These are phyloP conservation scores for Pagetopsis macropterus DNA, from an alignment of 2,797 vertebrate species.

Conservation along the genomic window DNA sequence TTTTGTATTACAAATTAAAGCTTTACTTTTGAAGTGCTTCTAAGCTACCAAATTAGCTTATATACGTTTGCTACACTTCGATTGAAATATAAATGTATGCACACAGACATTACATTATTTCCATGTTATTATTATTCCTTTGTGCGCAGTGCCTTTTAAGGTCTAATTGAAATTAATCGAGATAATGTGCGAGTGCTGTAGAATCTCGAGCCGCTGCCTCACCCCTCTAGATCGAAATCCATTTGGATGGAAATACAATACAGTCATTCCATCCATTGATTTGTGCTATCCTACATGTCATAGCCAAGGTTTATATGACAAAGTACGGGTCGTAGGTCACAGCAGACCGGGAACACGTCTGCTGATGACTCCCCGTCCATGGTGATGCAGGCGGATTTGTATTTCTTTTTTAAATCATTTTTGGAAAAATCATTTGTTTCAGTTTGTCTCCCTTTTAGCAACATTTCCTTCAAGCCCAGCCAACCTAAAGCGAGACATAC, in stretches of 20 bases:
- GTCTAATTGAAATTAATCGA: slow-evolving; percentile 42
- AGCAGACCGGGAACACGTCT: slow-evolving; percentile 25
- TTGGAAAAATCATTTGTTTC: neutral
- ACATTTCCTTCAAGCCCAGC: neutral
- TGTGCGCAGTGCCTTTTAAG: slow-evolving; percentile 10
- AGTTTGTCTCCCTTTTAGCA: neutral
- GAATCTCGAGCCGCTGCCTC: slow-evolving; percentile 21
- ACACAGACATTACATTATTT: neutral
- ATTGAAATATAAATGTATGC: slow-evolving; percentile 4
- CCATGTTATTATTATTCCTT: slow-evolving; percentile 3
- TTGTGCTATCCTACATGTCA: slow-evolving; percentile 44
- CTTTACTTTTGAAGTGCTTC: neutral
- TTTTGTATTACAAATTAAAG: slow-evolving; percentile 20
- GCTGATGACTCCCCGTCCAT: neutral
- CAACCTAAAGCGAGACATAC: slow-evolving; percentile 9
- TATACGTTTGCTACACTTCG: neutral
- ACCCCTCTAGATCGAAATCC: slow-evolving; percentile 53
- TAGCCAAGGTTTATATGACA: slow-evolving; percentile 30
- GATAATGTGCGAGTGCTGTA: slow-evolving; percentile 32
- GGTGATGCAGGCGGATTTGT: neutral
- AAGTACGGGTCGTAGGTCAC: slow-evolving; percentile 45
- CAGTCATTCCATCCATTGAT: slow-evolving; percentile 59
- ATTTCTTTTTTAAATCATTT: neutral
- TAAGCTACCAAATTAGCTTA: neutral
- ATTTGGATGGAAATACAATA: slow-evolving; percentile 66